A percentile compares a stretch with the other conserved stretches of the same genome.
Conservation (phyloP, 2,113 vertebrate genomes). For the Psettodes erumei region DNA sequence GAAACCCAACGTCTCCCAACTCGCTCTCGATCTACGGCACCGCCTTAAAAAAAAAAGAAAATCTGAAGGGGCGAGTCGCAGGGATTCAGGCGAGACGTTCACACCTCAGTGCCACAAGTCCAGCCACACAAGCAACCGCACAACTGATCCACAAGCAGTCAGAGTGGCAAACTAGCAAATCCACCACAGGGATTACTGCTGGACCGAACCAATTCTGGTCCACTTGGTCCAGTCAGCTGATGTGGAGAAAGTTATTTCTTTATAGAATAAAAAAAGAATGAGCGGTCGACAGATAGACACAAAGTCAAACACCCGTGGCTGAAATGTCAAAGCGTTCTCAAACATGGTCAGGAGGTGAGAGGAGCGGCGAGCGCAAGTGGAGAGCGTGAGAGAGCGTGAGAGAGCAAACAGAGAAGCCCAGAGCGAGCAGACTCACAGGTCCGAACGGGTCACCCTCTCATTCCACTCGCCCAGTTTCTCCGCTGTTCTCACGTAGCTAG, state of each 20-base stretch:
- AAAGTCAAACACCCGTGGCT: not conserved
- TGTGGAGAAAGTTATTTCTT: too few relatives aligned
- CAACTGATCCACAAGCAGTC: not conserved
- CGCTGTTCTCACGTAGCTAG: conserved; percentile 89
- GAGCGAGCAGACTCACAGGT: conserved; percentile 85
- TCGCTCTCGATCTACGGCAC: not conserved
- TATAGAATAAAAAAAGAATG: too few relatives aligned
- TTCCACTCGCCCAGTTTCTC: conserved; percentile 92
- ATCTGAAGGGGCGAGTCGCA: not conserved
- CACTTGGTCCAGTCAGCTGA: too few relatives aligned
- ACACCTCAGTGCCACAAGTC: conserved; percentile 35
- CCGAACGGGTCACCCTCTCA: conserved; percentile 87
- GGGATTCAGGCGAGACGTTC: not conserved
- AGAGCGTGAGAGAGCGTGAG: conserved; percentile 35
- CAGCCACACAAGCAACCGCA: not conserved
- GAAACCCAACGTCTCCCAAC: not conserved
- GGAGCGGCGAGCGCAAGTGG: not conserved
- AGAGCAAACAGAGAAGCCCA: conserved; percentile 55
- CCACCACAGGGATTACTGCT: too few relatives aligned
- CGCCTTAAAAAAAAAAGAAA: not conserved
- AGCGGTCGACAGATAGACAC: not conserved
- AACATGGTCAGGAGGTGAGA: conserved; percentile 47
- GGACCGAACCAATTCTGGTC: too few relatives aligned
- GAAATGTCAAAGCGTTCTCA: conserved; percentile 10
- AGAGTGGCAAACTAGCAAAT: not conserved